Conservation (phyloP, 64 coral and sea anemone genomes). For the Catalaphyllia jardinei region DNA sequence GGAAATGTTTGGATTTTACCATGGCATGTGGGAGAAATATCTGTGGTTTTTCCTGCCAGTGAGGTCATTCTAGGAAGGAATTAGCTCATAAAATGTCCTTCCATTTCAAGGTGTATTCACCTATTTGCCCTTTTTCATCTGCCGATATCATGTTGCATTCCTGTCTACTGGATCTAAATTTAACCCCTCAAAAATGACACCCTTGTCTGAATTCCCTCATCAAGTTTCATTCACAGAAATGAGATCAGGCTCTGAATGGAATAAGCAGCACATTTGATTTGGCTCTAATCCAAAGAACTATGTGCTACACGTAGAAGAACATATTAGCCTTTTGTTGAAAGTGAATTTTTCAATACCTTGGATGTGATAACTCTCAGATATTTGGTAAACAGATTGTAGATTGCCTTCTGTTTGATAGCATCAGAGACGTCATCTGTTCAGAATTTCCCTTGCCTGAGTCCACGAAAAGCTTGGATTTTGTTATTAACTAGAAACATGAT, state of each 20-base stretch:
- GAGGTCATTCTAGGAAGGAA: background rate
- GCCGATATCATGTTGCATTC: constrained; percentile 21
- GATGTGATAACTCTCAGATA: background rate
- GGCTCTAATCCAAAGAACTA: constrained; percentile 23
- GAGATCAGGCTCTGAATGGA: constrained; percentile 8
- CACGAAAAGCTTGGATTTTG: constrained; percentile 9
- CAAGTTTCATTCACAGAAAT: constrained; percentile 19
- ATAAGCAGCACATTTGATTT: background rate
- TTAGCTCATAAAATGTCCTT: background rate
- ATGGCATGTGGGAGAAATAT: background rate
- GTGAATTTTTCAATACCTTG: background rate
- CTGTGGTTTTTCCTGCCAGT: constrained; percentile 8
- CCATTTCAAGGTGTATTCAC: background rate
- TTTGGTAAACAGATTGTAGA: background rate
- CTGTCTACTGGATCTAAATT: constrained; percentile 18
- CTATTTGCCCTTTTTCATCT: background rate
- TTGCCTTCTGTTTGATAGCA: background rate
- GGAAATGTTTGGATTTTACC: background rate
- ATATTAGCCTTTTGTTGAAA: background rate
- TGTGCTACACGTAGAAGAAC: background rate
- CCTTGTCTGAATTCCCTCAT: constrained; percentile 34
- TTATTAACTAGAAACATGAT: constrained; percentile 6
- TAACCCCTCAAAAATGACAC: constrained; percentile 12
- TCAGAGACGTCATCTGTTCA: background rate
- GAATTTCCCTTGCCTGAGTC: background rate